These are phyloP conservation scores for Lepeophtheirus salmonis DNA, from an alignment of 1,140 invertebrate species.

Conservation along the genomic window DNA sequence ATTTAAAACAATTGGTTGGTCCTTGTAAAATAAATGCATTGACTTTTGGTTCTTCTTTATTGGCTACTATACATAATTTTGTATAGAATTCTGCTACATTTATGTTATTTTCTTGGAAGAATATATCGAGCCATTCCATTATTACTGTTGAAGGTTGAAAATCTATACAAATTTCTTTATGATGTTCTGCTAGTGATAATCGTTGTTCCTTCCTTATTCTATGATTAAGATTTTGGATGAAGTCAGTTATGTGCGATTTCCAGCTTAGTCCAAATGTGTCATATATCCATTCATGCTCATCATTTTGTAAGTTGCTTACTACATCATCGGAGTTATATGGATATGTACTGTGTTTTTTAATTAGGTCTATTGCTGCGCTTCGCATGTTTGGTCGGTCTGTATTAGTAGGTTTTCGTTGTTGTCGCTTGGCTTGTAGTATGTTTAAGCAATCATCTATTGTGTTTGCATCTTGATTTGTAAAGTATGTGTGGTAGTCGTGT, in stretches of 20 bases:
- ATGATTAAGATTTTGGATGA: not conserved
- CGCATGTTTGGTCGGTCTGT: not conserved
- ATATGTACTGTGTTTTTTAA: not conserved
- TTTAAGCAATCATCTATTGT: not conserved
- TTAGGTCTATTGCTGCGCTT: not conserved
- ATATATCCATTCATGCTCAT: not conserved
- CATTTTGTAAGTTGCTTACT: not conserved
- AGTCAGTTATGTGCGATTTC: not conserved
- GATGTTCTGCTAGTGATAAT: not conserved
- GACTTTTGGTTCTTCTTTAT: not conserved
- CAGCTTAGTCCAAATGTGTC: not conserved
- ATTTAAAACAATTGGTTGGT: not conserved
- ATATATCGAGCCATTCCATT: not conserved
- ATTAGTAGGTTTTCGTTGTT: not conserved
- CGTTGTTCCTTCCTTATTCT: not conserved
- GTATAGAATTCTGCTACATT: not conserved
- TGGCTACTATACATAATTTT: not conserved
- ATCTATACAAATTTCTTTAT: not conserved
- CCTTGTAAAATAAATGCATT: slow-evolving; percentile 4
- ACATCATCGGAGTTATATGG: not conserved
- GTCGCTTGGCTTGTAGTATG: not conserved
- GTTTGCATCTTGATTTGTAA: not conserved
- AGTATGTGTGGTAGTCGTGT: not conserved
- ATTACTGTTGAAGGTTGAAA: not conserved
- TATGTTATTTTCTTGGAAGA: not conserved